A percentile compares a stretch with the other conserved stretches of the same genome.
Evolutionary conservation across 2,888 invertebrate genomes (phyloP).

Genomic region (Cephus runcator): DNA sequence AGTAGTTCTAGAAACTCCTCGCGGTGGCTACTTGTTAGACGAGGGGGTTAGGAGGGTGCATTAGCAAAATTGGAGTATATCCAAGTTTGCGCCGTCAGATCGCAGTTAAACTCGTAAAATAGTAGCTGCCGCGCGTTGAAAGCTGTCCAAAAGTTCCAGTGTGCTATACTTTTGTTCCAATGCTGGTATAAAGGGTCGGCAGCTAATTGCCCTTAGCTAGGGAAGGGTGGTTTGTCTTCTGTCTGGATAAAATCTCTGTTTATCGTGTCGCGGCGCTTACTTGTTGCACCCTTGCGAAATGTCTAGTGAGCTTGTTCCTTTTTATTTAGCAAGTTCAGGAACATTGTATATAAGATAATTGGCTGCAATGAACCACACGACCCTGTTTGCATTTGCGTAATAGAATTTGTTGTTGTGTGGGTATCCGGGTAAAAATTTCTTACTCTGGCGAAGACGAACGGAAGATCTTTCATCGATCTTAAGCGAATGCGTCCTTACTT

Average conservation of each 20-base stretch:
- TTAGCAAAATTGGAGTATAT: slow-evolving; percentile 60
- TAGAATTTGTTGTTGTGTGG: neutral
- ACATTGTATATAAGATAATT: neutral
- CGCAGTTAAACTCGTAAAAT: slow-evolving; percentile 28
- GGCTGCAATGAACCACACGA: neutral
- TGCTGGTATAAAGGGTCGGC: neutral
- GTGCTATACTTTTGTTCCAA: neutral
- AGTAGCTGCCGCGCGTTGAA: slow-evolving; percentile 8
- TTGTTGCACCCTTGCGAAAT: neutral
- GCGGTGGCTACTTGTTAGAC: slow-evolving; percentile 16
- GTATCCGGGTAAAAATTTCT: neutral
- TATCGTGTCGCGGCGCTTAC: neutral
- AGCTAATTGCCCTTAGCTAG: neutral
- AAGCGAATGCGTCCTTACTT: neutral
- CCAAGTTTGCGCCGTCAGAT: slow-evolving; percentile 50
- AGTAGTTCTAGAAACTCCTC: slow-evolving; percentile 35
- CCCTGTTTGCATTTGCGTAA: neutral
- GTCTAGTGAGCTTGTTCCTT: neutral
- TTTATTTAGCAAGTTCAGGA: neutral
- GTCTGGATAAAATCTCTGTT: neutral
- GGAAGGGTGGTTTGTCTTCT: neutral
- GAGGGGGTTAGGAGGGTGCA: slow-evolving; percentile 36
- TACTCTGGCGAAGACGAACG: too few species aligned
- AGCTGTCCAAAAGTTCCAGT: slow-evolving; percentile 3
- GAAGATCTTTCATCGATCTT: neutral